Conservation (phyloP, 2,113 vertebrate species). For the Tiliqua scincoides region DNA sequence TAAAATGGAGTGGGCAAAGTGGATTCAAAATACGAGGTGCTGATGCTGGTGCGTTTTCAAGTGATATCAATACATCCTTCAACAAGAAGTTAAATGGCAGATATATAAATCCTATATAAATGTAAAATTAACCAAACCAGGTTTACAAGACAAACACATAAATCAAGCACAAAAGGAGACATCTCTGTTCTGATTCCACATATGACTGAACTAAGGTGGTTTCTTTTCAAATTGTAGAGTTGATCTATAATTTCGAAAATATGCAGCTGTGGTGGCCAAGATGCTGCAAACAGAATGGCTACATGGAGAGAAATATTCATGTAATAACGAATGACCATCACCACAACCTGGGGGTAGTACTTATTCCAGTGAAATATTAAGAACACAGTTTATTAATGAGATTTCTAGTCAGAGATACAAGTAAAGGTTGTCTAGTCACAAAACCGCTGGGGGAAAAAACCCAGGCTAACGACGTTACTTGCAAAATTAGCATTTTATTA, state of each 20-base stretch:
- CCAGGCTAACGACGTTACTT: background rate
- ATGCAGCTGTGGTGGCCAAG: background rate
- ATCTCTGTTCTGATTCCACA: background rate
- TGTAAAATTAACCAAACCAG: background rate
- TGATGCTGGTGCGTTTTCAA: background rate
- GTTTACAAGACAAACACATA: background rate
- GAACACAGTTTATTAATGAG: background rate
- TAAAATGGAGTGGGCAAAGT: background rate
- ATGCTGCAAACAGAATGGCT: background rate
- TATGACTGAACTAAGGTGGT: background rate
- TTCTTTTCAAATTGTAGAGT: background rate
- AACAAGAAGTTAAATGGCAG: background rate
- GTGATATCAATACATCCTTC: background rate
- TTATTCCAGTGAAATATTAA: background rate
- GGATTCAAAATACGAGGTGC: background rate
- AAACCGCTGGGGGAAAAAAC: background rate
- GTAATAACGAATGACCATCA: no score
- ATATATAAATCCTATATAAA: background rate
- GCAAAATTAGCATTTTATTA: background rate
- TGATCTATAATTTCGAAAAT: background rate
- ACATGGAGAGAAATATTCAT: background rate
- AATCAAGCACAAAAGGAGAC: no score
- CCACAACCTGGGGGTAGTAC: background rate
- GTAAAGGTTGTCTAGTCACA: background rate
- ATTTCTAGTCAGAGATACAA: background rate